Percentiles rank a stretch among this genome's conserved stretches.
phyloP scores from a whole-genome alignment of 30 jellyfish, hydroid and myxozoan genomes.

The Turritopsis dohrnii region DNA sequence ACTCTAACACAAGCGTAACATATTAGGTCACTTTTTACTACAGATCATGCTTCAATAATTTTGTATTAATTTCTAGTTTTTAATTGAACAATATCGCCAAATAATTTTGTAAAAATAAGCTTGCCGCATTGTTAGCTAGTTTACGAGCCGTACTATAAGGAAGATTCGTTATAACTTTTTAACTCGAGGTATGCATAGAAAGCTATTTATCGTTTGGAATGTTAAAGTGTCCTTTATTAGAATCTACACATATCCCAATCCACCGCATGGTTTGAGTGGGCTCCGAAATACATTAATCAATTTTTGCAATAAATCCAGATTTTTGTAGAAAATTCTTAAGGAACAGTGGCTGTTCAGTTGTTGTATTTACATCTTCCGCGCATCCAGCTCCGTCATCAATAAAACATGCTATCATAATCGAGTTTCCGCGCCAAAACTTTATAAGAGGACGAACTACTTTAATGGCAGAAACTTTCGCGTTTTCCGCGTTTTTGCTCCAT shows the following conservation, averaged over 20 bases:
- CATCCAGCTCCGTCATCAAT: slow-evolving; percentile 34
- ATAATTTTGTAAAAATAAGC: slow-evolving; percentile 17
- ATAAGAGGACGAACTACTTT: slow-evolving; percentile 28
- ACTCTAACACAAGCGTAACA: too few relatives aligned
- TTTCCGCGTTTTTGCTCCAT: too few relatives aligned
- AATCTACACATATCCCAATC: slow-evolving; percentile 20
- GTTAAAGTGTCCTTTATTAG: neutral
- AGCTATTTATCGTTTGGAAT: slow-evolving; percentile 16
- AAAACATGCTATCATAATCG: neutral
- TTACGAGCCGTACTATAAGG: slow-evolving; percentile 34
- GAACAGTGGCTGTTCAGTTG: neutral
- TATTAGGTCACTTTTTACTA: too few relatives aligned
- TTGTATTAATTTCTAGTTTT: neutral
- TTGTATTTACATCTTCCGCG: neutral
- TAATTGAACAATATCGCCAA: neutral
- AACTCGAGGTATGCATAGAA: slow-evolving; percentile 2
- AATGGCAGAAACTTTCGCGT: too few relatives aligned
- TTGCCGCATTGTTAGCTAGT: slow-evolving; percentile 26
- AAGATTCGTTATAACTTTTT: neutral
- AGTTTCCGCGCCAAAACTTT: slow-evolving; percentile 16
- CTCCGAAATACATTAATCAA: slow-evolving; percentile 30
- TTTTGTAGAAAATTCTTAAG: neutral
- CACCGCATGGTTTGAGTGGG: slow-evolving; percentile 17
- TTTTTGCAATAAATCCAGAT: slow-evolving; percentile 18
- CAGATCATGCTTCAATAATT: neutral